These are phyloP conservation scores for Catharus bicknelli DNA, from an alignment of 2,113 vertebrate species.

Conservation along the genomic window DNA sequence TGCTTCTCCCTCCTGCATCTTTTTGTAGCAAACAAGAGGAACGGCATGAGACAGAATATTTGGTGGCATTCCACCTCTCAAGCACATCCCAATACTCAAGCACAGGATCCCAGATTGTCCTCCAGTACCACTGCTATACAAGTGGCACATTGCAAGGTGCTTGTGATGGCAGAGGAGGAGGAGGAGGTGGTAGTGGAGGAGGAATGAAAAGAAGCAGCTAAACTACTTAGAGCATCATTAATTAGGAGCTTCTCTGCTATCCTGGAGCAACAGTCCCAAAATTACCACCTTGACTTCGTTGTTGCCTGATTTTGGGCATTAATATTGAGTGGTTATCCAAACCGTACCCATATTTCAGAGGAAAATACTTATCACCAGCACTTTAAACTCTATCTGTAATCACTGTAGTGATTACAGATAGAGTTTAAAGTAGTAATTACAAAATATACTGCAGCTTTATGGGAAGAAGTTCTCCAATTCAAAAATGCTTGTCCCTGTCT, in stretches of 20 bases:
- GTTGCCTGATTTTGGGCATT: background rate
- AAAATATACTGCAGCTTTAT: background rate
- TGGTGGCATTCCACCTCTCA: background rate
- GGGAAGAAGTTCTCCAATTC: constrained; percentile 12
- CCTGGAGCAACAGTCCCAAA: background rate
- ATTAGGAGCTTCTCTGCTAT: background rate
- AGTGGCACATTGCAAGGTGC: background rate
- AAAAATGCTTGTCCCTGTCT: background rate
- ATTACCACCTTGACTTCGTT: background rate
- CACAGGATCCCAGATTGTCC: background rate
- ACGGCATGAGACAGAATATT: background rate
- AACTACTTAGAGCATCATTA: background rate
- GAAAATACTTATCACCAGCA: background rate
- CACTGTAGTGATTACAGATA: background rate
- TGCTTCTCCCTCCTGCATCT: fast-evolving
- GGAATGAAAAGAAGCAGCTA: background rate
- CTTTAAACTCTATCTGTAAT: too few relatives aligned
- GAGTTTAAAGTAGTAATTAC: background rate
- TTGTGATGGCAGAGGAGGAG: background rate
- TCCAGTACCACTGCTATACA: fast-evolving
- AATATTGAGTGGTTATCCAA: background rate
- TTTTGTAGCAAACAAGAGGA: background rate
- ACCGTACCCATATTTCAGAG: background rate
- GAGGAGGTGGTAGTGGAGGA: background rate
- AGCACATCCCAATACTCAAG: background rate